Conservation (phyloP, 2,888 invertebrate genomes). For the Blera fallax region DNA sequence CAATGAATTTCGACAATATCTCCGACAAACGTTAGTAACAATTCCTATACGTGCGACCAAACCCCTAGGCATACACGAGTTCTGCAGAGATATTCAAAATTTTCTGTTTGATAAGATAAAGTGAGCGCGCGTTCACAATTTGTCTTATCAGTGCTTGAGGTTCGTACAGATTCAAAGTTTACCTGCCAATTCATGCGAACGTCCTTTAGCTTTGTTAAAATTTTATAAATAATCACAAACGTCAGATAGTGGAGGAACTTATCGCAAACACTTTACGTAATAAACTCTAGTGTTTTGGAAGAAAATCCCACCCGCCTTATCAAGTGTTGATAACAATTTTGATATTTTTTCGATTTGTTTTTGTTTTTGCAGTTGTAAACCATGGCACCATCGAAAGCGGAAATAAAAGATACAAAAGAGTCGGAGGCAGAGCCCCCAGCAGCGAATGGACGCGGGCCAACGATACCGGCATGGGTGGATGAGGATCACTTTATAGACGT, state of each 20-base stretch:
- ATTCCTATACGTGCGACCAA: neutral
- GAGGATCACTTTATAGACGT: constrained; percentile 73
- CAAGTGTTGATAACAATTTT: neutral
- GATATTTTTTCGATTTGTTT: neutral
- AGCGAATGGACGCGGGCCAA: neutral
- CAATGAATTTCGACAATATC: neutral
- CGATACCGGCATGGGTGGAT: constrained; percentile 59
- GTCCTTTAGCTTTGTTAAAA: neutral
- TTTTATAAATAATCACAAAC: neutral
- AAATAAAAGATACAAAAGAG: neutral
- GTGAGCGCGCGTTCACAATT: neutral
- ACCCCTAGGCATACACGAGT: neutral
- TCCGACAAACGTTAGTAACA: neutral
- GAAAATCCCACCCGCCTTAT: neutral
- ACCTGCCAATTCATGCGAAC: neutral
- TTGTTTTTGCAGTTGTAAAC: neutral
- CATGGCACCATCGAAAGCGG: constrained; percentile 6
- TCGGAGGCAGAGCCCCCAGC: neutral
- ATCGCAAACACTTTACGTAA: neutral
- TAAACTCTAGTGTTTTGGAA: neutral
- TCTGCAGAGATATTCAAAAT: neutral
- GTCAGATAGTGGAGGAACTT: neutral
- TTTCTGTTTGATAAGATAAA: neutral
- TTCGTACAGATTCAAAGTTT: neutral
- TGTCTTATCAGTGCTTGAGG: neutral